Conservation (phyloP, 1,140 invertebrate species). For the Heliconius congener region DNA sequence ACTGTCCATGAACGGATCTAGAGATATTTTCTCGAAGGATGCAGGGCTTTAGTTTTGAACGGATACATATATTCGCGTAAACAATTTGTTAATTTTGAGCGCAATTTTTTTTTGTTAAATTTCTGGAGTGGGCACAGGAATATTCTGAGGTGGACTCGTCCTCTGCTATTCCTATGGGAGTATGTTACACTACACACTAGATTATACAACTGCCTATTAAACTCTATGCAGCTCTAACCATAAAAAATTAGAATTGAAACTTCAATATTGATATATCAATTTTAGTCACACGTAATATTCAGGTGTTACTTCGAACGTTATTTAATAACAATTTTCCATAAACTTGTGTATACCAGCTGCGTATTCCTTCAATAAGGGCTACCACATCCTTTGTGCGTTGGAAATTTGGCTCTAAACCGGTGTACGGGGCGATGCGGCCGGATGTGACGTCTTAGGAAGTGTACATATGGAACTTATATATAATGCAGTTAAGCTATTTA, state of each 20-base stretch:
- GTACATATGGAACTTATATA: not conserved
- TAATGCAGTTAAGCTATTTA: not conserved
- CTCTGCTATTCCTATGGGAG: too few species aligned
- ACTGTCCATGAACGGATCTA: too few species aligned
- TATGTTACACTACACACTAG: too few species aligned
- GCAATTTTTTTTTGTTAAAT: too few species aligned
- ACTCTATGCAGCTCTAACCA: not conserved
- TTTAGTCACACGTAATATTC: not conserved
- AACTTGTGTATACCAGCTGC: slow-evolving; percentile 34
- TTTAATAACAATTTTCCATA: slow-evolving; percentile 25
- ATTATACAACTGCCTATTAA: too few species aligned
- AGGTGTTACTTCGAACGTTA: not conserved
- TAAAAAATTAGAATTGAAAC: not conserved
- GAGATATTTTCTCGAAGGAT: too few species aligned
- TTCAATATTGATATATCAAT: not conserved
- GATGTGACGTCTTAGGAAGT: slow-evolving; percentile 34
- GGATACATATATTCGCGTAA: too few species aligned
- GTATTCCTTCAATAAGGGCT: slow-evolving; percentile 23
- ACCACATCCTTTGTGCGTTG: slow-evolving; percentile 51
- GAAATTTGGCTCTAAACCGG: slow-evolving; percentile 44
- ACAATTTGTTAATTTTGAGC: too few species aligned
- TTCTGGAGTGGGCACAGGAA: too few species aligned
- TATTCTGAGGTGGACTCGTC: too few species aligned
- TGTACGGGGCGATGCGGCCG: slow-evolving; percentile 33
- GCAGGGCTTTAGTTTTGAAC: too few species aligned